A percentile compares a stretch with the other conserved stretches of the same genome.
These are phyloP conservation scores for Cynopterus brachyotis DNA, from an alignment of 2,113 vertebrate species.

Conservation along the genomic window DNA sequence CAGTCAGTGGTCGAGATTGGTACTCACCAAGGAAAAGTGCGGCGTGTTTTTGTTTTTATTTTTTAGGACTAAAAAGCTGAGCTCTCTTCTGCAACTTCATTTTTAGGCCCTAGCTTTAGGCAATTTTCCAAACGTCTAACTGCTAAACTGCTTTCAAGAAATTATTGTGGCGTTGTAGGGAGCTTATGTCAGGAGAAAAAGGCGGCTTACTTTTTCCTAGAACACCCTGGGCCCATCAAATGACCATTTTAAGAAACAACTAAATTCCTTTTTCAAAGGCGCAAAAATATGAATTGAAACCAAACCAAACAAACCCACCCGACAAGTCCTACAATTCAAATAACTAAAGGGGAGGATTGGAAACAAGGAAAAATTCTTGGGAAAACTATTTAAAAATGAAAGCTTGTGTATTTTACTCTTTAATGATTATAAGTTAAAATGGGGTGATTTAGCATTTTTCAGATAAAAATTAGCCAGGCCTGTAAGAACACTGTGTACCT, in stretches of 20 bases:
- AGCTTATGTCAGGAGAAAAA: not conserved
- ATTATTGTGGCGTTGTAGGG: not conserved
- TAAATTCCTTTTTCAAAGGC: slow-evolving; percentile 22
- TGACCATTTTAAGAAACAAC: slow-evolving; percentile 11
- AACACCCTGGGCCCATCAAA: not conserved
- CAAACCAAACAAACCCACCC: not conserved
- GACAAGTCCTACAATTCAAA: not conserved
- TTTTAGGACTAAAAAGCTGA: not conserved
- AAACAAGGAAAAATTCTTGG: not conserved
- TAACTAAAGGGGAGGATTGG: not conserved
- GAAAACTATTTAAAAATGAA: not conserved
- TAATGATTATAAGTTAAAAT: not conserved
- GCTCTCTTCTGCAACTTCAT: not conserved
- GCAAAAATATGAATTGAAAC: slow-evolving; percentile 32
- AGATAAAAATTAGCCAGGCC: not conserved
- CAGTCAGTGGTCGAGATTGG: not conserved
- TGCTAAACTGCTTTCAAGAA: slow-evolving; percentile 40
- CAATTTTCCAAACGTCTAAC: slow-evolving; percentile 41
- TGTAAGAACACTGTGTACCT: not conserved
- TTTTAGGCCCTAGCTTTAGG: not conserved
- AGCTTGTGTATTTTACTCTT: not conserved
- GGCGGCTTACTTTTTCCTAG: not conserved
- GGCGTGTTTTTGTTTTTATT: not conserved
- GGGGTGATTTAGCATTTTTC: not conserved
- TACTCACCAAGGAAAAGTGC: not conserved